A percentile compares a stretch with the other conserved stretches of the same genome.
Conservation (phyloP, 2,113 vertebrate species). For the Cercocebus atys region DNA sequence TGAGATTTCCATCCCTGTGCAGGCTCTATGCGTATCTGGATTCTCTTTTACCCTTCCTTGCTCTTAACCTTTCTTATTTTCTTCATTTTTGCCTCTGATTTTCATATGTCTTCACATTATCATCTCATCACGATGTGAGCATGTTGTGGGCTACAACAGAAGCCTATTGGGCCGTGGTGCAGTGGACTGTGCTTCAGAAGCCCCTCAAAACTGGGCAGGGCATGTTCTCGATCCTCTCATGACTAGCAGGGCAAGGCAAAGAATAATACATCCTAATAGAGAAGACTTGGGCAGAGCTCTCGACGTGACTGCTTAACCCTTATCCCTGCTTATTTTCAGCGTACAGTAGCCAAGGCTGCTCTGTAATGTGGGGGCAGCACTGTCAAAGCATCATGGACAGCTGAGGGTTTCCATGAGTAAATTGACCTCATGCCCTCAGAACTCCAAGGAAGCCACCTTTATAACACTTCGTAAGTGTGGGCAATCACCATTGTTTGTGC, state of each 20-base stretch:
- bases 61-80: background rate
- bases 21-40: accelerated
- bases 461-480: accelerated
- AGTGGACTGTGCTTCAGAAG: accelerated
- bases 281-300: background rate
- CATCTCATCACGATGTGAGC: accelerated
- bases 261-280: background rate
- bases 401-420: accelerated
- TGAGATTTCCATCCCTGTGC: accelerated
- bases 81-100: background rate
- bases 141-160: no score
- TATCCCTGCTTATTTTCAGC: accelerated
- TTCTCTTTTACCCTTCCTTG: background rate
- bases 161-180: accelerated
- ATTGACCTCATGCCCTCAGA: accelerated
- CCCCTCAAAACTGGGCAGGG: accelerated
- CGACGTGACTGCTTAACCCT: accelerated
- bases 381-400: accelerated
- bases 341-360: accelerated
- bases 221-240: accelerated
- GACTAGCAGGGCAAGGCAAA: background rate
- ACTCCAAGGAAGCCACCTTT: accelerated
- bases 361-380: no score
- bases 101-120: background rate
- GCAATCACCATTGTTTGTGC: accelerated